phyloP scores from a whole-genome alignment of 2,888 invertebrate species.

The Idaea straminata region DNA sequence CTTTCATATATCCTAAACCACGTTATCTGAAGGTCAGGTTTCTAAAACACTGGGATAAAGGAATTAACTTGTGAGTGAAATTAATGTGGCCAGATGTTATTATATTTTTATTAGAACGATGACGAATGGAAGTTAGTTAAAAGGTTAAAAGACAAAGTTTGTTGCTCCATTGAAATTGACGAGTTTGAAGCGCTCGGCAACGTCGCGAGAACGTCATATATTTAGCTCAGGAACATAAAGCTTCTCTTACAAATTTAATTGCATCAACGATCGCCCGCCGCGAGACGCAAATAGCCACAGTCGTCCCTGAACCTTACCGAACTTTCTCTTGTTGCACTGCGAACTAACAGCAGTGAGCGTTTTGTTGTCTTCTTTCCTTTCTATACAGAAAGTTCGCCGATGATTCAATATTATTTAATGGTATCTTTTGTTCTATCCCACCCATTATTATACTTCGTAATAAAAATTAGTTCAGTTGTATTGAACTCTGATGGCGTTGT shows the following conservation, averaged over 20 bases:
- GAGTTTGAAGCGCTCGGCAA: slow-evolving; percentile 51
- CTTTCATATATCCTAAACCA: too few species aligned
- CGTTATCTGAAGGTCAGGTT: neutral
- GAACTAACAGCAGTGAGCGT: slow-evolving; percentile 34
- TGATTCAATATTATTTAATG: slow-evolving; percentile 12
- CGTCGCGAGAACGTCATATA: slow-evolving; percentile 57
- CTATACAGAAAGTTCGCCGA: slow-evolving; percentile 19
- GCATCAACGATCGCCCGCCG: slow-evolving; percentile 76
- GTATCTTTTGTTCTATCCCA: too few species aligned
- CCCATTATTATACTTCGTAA: too few species aligned
- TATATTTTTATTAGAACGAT: slow-evolving; percentile 12
- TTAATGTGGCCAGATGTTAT: too few species aligned
- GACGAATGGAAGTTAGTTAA: slow-evolving; percentile 20
- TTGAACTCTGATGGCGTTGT: too few species aligned
- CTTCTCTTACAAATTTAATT: slow-evolving; percentile 77
- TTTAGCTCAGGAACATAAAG: slow-evolving; percentile 70
- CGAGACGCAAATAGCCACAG: slow-evolving; percentile 70
- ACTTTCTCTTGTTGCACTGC: slow-evolving; percentile 62
- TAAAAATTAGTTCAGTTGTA: too few species aligned
- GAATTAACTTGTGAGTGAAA: too few species aligned
- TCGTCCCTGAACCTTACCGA: slow-evolving; percentile 76
- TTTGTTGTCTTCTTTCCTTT: slow-evolving; percentile 47
- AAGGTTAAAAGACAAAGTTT: neutral
- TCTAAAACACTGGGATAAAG: too few species aligned
- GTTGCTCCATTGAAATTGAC: slow-evolving; percentile 38